Evolutionary conservation across 2,888 invertebrate genomes (phyloP).

Genomic region (Melipona bicolor): DNA sequence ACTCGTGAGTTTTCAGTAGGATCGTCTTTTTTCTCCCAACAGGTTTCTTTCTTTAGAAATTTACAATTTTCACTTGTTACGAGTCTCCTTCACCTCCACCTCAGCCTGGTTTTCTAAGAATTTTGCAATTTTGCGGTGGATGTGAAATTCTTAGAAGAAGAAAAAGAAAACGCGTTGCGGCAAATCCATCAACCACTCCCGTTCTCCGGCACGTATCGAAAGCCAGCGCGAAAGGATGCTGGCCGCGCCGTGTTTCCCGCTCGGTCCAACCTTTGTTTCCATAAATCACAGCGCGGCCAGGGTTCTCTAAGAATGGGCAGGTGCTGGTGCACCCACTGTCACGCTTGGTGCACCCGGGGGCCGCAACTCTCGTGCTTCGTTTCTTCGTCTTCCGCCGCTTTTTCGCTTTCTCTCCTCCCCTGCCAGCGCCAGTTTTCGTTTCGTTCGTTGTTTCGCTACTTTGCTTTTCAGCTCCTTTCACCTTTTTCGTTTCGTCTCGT

Average conservation of each 20-base stretch:
- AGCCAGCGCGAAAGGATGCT: slow-evolving; percentile 44
- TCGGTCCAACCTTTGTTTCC: slow-evolving; percentile 75
- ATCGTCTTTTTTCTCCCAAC: background rate
- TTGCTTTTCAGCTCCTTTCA: slow-evolving; percentile 47
- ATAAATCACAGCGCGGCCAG: slow-evolving; percentile 76
- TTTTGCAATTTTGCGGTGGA: too few relatives aligned
- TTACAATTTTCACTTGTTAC: too few relatives aligned
- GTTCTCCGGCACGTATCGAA: slow-evolving; percentile 21
- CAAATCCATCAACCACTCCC: slow-evolving; percentile 15
- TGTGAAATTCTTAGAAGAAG: background rate
- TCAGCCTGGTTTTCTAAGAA: too few relatives aligned
- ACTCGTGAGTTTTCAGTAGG: background rate
- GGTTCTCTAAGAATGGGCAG: slow-evolving; percentile 81
- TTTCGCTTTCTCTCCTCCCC: slow-evolving; percentile 35
- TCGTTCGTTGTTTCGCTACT: slow-evolving; percentile 34
- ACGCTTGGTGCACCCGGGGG: slow-evolving; percentile 82
- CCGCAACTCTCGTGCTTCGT: slow-evolving; percentile 70
- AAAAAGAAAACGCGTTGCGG: slow-evolving; percentile 12
- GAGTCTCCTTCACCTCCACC: too few relatives aligned
- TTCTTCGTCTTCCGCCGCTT: slow-evolving; percentile 43
- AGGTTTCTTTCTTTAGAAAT: too few relatives aligned
- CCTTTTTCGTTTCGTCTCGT: slow-evolving; percentile 29
- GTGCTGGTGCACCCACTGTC: slow-evolving; percentile 83
- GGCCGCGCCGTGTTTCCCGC: slow-evolving; percentile 63
- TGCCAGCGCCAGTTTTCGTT: slow-evolving; percentile 24